These are phyloP conservation scores for Crypturellus tataupa DNA, from an alignment of 2,797 vertebrate species.

Conservation along the genomic window DNA sequence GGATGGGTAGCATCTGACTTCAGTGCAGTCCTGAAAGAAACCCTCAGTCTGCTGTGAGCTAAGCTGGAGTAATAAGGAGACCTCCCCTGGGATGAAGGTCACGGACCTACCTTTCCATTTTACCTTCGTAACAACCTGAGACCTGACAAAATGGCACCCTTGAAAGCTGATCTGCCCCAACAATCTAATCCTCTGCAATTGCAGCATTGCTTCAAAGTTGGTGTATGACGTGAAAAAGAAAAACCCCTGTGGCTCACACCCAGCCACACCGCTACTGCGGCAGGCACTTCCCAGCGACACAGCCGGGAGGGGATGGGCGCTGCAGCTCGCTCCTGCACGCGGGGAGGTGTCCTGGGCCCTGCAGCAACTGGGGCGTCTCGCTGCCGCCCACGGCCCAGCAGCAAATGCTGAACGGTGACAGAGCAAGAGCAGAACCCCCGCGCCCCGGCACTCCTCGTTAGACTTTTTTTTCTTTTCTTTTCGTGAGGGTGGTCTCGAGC, in stretches of 20 bases:
- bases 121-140: constrained; percentile 36
- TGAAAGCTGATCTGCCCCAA: constrained; percentile 18
- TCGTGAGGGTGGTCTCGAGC: not conserved
- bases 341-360: not conserved
- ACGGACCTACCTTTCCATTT: constrained; percentile 29
- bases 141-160: constrained; percentile 28
- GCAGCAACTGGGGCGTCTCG: not conserved
- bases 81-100: not conserved
- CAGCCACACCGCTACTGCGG: not conserved
- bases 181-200: constrained; percentile 55
- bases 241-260: not conserved
- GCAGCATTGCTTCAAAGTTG: constrained; percentile 33
- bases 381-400: not conserved
- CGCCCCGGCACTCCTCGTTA: not conserved
- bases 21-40: not conserved
- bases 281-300: constrained; percentile 48
- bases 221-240: not conserved
- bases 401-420: not conserved
- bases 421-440: not conserved
- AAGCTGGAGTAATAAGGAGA: not conserved
- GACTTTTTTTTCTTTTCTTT: not conserved
- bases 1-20: not conserved
- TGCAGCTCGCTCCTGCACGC: not conserved
- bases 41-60: not conserved
- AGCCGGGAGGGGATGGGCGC: not conserved